Conservation (phyloP, 2,113 vertebrate genomes). For the Rattus norvegicus region GRCr8 NC_086019.1:127713001-127713500, state of each 20-base stretch:
- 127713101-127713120: no score
- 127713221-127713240: neutral
- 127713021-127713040: no score
- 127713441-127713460: neutral
- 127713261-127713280: neutral
- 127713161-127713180: accelerated
- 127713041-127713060: neutral
- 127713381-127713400: no score
- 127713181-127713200: no score
- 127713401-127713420: neutral
- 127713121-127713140: neutral
- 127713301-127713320: neutral
- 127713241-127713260: neutral
- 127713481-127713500: constrained; percentile 30
- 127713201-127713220: no score
- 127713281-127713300: neutral
- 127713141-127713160: neutral
- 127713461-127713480: neutral
- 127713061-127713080: neutral
- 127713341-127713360: neutral
- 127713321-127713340: neutral
- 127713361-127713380: neutral
- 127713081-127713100: no score
- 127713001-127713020: no score
- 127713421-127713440: accelerated